Percentiles rank a stretch among this genome's conserved stretches.
phyloP scores from a whole-genome alignment of 1,140 invertebrate species.

The Meloidogyne hapla region DNA sequence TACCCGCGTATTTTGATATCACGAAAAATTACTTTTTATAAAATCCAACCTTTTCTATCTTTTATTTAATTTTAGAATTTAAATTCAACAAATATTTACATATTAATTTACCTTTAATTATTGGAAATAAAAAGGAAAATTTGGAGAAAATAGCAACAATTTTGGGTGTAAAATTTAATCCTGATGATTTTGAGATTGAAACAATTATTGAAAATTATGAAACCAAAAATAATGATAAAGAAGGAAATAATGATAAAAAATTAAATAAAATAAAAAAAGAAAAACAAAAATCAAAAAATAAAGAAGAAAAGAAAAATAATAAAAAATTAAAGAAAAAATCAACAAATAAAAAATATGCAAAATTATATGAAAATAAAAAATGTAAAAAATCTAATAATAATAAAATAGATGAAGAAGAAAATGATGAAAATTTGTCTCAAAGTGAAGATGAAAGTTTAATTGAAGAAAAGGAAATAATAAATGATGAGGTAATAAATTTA shows the following conservation, averaged over 20 bases:
- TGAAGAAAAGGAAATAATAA: neutral
- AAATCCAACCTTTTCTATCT: too few species aligned
- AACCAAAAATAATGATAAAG: neutral
- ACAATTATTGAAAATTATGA: neutral
- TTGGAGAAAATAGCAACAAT: neutral
- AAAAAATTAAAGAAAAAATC: neutral
- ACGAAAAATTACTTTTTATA: too few species aligned
- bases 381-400: too few species aligned
- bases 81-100: neutral
- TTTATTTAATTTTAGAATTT: too few species aligned
- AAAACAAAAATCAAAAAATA: neutral
- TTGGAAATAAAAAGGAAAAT: neutral
- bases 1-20: too few species aligned
- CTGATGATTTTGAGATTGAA: neutral
- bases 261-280: neutral
- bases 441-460: neutral
- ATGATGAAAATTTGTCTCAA: neutral
- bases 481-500: neutral
- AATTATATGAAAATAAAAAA: constrained; percentile 3
- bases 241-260: neutral
- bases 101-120: neutral
- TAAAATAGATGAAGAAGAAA: neutral
- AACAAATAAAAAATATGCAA: neutral
- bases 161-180: neutral
- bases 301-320: neutral